phyloP scores from a whole-genome alignment of 64 coral and sea anemone genomes.

The Stichodactyla helianthus region DNA sequence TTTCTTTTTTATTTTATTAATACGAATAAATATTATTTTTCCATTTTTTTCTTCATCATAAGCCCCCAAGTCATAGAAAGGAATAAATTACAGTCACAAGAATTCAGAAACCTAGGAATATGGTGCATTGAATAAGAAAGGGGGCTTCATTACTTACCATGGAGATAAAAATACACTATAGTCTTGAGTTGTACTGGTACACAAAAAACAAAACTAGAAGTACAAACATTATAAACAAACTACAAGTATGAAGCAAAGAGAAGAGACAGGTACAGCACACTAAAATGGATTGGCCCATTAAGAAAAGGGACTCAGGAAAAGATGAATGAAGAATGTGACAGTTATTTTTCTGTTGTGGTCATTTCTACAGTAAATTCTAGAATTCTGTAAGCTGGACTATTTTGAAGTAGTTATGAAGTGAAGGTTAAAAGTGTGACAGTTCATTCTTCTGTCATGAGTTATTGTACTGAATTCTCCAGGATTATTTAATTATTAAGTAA shows the following conservation, averaged over 20 bases:
- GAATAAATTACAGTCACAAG: no score
- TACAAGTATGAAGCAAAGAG: background rate
- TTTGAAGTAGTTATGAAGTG: background rate
- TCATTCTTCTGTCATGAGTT: background rate
- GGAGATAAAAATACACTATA: background rate
- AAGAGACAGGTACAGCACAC: background rate
- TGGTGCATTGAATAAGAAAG: background rate
- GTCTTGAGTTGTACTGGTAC: background rate
- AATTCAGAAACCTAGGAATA: background rate
- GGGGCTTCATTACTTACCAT: background rate
- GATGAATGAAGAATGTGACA: background rate
- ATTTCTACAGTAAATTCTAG: no score
- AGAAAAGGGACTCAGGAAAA: background rate
- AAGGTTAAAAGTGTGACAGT: background rate
- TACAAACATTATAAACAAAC: background rate
- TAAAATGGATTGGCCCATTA: background rate
- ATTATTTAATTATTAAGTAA: background rate
- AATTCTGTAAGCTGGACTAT: background rate
- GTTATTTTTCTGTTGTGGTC: no score
- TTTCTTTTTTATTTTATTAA: no score
- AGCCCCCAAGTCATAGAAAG: background rate
- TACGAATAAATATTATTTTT: background rate
- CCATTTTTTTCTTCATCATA: background rate
- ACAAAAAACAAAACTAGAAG: background rate
- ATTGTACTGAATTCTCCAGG: background rate